Base-by-base conservation (phyloP, 2,797 vertebrate genomes). In the Knipowitschia caucasica region DNA sequence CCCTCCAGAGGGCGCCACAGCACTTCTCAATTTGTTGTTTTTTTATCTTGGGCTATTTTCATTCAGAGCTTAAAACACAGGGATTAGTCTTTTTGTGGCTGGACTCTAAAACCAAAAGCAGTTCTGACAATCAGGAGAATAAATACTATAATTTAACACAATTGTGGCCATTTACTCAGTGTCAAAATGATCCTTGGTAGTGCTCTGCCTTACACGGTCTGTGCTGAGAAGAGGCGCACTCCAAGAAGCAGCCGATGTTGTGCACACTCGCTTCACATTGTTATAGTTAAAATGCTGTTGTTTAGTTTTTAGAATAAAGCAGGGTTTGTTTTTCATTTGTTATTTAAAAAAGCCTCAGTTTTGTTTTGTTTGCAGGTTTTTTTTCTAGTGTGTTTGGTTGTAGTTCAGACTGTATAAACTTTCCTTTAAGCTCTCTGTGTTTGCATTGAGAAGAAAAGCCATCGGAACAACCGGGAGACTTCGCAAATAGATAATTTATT, bases 361-460 rank as follows among this genome's bases (percentile, higher is more conserved):
- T 35, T 38, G 15, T 36, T 38, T 45, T 65, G 69, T 82, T 80
- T 66, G 61, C 64, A 67, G 58, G 53, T 67, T 59, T 70, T 64
- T 59, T 71, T 44, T 80, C 70, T 73, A 74, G 68, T 61, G 51
- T 56, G 61, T 83, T 77, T 52, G 40, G 76, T 77, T 78, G 75
- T 80, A 81, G 72, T 66, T 70, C 45, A 34, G 30, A 56, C 57
- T 64, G 46, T 55, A 33, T 69, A 26, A 44, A 64, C 67, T 75
- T 67, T 70, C 51, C 59, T 61, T 63, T 77, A 35, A 47, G 64
- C 62, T 67, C 73, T 81, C 77, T 85, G 77, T 80, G 80, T 77
- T 75, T 77, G 69, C 39, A 27, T 4, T 40, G 24, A 43, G 46
- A 80, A 53, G 62, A 53, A 60, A 81, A 86, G 81, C 83, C 84